These are phyloP conservation scores for Troides oblongomaculatus DNA, from an alignment of 2,888 invertebrate genomes.

Conservation along the genomic window DNA sequence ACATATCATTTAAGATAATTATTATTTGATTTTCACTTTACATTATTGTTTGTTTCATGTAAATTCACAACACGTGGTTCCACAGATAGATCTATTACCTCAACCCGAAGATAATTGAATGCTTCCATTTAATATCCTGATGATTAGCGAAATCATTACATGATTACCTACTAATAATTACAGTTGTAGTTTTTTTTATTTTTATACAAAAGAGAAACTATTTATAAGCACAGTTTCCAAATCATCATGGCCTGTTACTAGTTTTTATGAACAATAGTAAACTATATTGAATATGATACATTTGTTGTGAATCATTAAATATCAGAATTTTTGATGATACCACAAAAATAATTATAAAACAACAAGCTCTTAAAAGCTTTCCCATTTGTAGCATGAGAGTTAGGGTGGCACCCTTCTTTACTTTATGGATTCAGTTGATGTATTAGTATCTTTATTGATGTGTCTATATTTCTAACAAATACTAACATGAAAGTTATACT, in stretches of 20 bases:
- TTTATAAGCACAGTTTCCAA: neutral
- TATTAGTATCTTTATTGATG: conserved; percentile 47
- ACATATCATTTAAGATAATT: neutral
- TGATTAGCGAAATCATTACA: neutral
- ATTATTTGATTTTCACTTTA: neutral
- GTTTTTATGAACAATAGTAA: neutral
- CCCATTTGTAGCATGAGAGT: conserved; percentile 68
- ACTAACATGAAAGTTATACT: neutral
- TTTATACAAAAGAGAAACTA: neutral
- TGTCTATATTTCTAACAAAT: neutral
- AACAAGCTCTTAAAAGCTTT: conserved; percentile 79
- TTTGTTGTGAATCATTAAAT: neutral
- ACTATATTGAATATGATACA: neutral
- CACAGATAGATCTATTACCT: neutral
- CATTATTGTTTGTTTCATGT: neutral
- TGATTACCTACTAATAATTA: neutral
- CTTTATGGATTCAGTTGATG: conserved; percentile 69
- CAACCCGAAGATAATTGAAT: neutral
- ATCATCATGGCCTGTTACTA: neutral
- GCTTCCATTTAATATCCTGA: neutral
- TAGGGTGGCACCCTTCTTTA: conserved; percentile 74
- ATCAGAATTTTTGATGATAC: neutral
- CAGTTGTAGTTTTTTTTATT: neutral
- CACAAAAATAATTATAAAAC: conserved; percentile 74
- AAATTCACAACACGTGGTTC: neutral